A percentile compares a stretch with the other conserved stretches of the same genome.
Evolutionary conservation across 2,888 invertebrate species (phyloP).

Genomic region (Neoaliturus tenellus): DNA sequence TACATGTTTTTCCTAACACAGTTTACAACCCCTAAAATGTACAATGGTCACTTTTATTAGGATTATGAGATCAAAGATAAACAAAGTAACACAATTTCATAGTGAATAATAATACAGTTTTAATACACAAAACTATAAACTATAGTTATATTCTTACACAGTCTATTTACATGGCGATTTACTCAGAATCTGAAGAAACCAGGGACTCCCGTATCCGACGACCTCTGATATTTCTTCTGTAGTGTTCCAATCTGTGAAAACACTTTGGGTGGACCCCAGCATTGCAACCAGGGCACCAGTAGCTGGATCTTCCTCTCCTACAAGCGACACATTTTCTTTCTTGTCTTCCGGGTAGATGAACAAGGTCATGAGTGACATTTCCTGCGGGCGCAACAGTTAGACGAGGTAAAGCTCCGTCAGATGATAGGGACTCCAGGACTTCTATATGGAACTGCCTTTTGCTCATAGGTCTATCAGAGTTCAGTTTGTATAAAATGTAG

Average conservation of each 20-base stretch:
- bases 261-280: background rate
- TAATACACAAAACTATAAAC: no score
- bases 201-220: background rate
- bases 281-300: conserved; percentile 25
- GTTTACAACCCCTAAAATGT: no score
- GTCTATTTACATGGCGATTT: no score
- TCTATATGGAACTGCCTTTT: background rate
- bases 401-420: background rate
- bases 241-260: background rate
- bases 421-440: background rate
- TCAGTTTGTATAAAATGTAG: background rate
- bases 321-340: background rate
- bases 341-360: background rate
- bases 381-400: background rate
- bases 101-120: no score
- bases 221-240: background rate
- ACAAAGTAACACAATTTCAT: no score
- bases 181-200: background rate
- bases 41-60: no score
- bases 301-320: background rate
- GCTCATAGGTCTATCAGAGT: conserved; percentile 20
- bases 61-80: no score
- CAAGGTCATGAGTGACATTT: background rate
- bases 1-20: no score
- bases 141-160: no score